Conservation (phyloP, 2,113 vertebrate species). For the Raja brachyura region DNA sequence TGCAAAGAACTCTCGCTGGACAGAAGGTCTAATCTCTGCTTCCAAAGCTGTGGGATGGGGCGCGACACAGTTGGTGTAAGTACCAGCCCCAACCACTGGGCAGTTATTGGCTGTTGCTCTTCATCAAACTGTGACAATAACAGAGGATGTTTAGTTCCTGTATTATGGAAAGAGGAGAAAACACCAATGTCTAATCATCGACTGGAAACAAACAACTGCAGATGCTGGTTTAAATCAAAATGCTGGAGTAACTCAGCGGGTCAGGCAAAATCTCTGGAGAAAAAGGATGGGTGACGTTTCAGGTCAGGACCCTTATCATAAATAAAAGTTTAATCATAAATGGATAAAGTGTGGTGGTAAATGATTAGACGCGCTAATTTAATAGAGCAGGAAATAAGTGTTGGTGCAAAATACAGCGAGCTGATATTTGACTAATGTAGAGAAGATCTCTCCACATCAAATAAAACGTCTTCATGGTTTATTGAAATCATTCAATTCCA, state of each 20-base stretch:
- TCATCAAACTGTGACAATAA: background rate
- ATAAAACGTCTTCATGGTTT: background rate
- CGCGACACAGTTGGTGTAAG: constrained; percentile 93
- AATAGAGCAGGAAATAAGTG: background rate
- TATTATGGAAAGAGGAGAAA: background rate
- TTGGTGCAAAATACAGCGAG: background rate
- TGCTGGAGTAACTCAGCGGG: no score
- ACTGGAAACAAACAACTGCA: no score
- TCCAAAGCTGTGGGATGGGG: constrained; percentile 97
- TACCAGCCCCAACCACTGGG: constrained; percentile 40
- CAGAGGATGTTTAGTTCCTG: background rate
- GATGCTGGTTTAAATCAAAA: no score
- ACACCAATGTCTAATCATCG: background rate
- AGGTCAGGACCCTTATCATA: no score
- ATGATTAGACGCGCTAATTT: background rate
- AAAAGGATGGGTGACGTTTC: no score
- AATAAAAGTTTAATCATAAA: background rate
- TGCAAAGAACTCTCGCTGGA: constrained; percentile 94
- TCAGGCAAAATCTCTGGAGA: no score
- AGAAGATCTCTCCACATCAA: background rate
- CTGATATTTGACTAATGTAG: background rate
- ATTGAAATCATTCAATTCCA: no score
- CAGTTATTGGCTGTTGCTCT: background rate
- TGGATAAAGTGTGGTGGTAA: background rate
- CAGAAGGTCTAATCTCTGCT: constrained; percentile 92